Percentiles rank a stretch among this genome's conserved stretches.
Evolutionary conservation across 2,888 invertebrate species (phyloP).

Genomic region (Biston stratarius): DNA sequence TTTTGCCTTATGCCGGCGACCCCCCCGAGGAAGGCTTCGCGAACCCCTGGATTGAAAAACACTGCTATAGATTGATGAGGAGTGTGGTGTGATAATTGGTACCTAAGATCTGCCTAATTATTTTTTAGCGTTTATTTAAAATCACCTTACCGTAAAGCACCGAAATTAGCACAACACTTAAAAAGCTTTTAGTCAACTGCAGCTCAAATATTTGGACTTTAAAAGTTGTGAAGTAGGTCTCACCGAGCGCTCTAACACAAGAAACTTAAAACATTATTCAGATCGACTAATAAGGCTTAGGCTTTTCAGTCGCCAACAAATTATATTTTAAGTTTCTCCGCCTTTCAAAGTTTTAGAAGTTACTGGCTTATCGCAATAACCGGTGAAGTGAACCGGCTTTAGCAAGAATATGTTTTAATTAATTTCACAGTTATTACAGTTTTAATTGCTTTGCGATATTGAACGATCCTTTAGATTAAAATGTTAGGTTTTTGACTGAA

Average conservation of each 20-base stretch:
- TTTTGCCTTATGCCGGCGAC: no score
- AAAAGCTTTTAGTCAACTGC: not conserved
- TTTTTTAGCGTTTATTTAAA: no score
- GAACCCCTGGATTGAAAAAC: no score
- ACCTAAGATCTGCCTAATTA: no score
- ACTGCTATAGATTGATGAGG: no score
- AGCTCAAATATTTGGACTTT: not conserved
- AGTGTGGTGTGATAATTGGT: no score
- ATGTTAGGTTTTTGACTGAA: slow-evolving; percentile 9
- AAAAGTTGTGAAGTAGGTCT: slow-evolving; percentile 10
- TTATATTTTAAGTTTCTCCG: slow-evolving; percentile 10
- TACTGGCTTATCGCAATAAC: slow-evolving; percentile 1
- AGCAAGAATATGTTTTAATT: slow-evolving; percentile 19
- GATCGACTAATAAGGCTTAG: slow-evolving; percentile 14
- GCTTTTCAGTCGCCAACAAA: slow-evolving; percentile 1
- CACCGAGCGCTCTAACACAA: not conserved
- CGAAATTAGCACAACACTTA: not conserved
- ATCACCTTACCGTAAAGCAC: not conserved
- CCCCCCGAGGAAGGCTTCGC: no score
- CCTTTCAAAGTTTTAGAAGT: slow-evolving; percentile 5
- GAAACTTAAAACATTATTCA: slow-evolving; percentile 15
- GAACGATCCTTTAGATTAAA: slow-evolving; percentile 13
- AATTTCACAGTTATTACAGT: slow-evolving; percentile 14
- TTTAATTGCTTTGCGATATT: slow-evolving; percentile 27
- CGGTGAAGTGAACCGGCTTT: not conserved